Base-by-base conservation (phyloP, 2,888 invertebrate genomes). In the Stenichneumon culpator region DNA sequence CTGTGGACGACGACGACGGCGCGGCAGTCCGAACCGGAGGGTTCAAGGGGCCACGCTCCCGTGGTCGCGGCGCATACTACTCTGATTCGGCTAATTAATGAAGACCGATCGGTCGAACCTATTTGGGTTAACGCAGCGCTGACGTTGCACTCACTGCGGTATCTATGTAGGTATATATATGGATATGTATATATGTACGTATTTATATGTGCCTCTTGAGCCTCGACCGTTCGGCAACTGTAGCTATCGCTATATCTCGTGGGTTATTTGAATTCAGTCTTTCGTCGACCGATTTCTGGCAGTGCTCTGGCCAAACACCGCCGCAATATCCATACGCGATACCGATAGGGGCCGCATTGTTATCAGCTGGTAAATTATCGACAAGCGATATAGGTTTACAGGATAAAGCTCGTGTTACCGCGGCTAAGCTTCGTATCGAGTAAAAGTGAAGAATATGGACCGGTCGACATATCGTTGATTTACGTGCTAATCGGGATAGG, bases 21-120 rank as follows among this genome's bases (percentile, higher is more conserved):
- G 52, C 60, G 60, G 77, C 78, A 74, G 81, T 78, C 60, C 72
- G 67, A 77, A 67, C 78, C 68, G 28, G 52, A 70, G 65, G 74
- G 54, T 54, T 67, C 25, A 11, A 39, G 57, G 11, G 77, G 32
- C 32, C 74, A 32, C 11, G 69, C 70, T 50, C 28, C 28, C 39
- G 50, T 70, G 47, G 16, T n/a, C 19, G 54, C 36, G 39, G 57
- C 44, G 47, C 75, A 44, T 50, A 39, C 70, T 4, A 44, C 75
- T 68, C 36, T 73, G 70, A 82, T 89, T 89, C 88, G 89, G 90
- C 91, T 92, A 92, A 92, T 92, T 92, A 92, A 92, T 92, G 90
- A 90, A 89, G 90, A 92, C 91, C 91, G 92, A 92, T 92, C 92
- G 92, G 90, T 91, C 88, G 87, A 87, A 87, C 90, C 90, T 89